Evolutionary conservation across 2,797 vertebrate species (phyloP), one percentile per base, ranked within the genome.

Genomic region (Hypotaenidia philippensis): DNA sequence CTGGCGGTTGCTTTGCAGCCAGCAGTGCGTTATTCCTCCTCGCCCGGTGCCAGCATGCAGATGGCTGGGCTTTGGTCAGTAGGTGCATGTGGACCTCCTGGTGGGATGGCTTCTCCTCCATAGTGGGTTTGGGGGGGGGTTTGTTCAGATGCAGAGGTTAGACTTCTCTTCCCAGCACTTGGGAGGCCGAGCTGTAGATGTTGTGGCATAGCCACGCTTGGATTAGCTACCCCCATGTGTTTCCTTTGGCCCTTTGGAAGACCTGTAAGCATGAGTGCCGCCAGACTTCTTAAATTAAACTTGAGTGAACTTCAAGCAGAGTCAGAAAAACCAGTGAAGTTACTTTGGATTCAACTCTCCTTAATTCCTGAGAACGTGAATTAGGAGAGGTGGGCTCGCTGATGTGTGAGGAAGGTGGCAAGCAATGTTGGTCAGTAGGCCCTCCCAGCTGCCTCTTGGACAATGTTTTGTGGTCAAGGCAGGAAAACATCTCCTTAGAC

Each of bases 181-280:
- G 25, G 31, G 20, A 87, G 5, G 12, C 27, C 20, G 11, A 2
- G 3, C 18, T 12, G 45, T 10, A 59, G 23, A 18, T 0, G 0
- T 11, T 0, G 1, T 3, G 74, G 60, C 15, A 5, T 0, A 26
- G 17, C 5, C n/a, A 3, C 0, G 0, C 15, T 5, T 3, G 61
- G 83, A 2, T 7, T 41, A 41, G 47, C 32, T 29, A 66, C 11
- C 18, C 0, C 10, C 20, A 40, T 0, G 0, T 6, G 25, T 23
- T 31, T 61, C 17, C 11, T 16, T 27, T 3, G 5, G 75, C 1
- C 40, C 19, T 34, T 2, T 32, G 77, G 23, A 10, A 20, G 47
- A 17, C 8, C 22, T 44, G 25, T 1, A 6, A 81, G 45, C 18
- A 7, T 5, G 1, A 1, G 11, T 47, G 53, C 41, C 27, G 5